Percentiles rank a stretch among this genome's conserved stretches.
phyloP scores from a whole-genome alignment of 2,797 vertebrate species.

The Hephaestus fuliginosus region DNA sequence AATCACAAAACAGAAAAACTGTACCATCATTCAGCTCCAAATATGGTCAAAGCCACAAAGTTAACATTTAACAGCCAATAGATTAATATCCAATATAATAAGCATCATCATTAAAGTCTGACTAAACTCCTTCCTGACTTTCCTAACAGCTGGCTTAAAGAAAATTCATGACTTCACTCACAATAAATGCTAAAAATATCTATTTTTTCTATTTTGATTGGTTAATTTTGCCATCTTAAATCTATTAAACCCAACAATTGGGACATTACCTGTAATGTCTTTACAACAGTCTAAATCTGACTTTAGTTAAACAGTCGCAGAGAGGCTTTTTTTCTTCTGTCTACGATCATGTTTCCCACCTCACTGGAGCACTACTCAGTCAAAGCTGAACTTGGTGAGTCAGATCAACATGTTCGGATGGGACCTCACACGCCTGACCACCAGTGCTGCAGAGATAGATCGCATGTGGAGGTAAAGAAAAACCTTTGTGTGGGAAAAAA shows the following conservation, averaged over 20 bases:
- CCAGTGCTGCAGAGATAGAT: slow-evolving; percentile 49
- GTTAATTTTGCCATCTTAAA: neutral
- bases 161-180: neutral
- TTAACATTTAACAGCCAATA: neutral
- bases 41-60: slow-evolving; percentile 7
- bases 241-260: neutral
- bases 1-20: neutral
- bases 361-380: slow-evolving; percentile 35
- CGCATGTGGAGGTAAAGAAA: neutral
- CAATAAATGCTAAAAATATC: neutral
- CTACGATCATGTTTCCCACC: slow-evolving; percentile 31
- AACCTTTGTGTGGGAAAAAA: no score
- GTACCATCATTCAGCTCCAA: neutral
- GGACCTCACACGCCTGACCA: slow-evolving; percentile 74
- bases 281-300: neutral
- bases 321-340: neutral
- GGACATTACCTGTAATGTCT: neutral
- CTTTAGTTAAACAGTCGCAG: neutral
- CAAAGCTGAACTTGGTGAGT: slow-evolving; percentile 71
- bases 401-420: slow-evolving; percentile 66
- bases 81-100: neutral
- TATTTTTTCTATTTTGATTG: neutral
- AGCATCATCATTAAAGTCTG: slow-evolving; percentile 6
- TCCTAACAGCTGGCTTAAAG: neutral
- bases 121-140: neutral